Conservation (phyloP, 2,888 invertebrate species). For the Apamea anceps region DNA sequence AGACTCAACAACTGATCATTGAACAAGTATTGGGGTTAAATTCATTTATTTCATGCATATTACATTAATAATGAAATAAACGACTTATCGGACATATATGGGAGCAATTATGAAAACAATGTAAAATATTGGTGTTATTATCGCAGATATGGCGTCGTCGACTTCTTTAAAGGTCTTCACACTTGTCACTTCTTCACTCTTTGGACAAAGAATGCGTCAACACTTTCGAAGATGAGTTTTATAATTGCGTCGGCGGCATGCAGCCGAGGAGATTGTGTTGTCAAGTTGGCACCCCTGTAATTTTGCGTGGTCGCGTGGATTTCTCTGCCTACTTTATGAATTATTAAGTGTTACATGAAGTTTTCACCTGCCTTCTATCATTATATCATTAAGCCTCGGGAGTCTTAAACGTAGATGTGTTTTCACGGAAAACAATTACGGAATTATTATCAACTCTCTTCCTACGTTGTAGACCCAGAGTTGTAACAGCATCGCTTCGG, state of each 20-base stretch:
- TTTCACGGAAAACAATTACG: conserved; percentile 74
- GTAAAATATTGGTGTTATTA: conserved; percentile 43
- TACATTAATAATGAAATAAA: conserved; percentile 39
- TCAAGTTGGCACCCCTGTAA: conserved; percentile 71
- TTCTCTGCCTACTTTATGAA: conserved; percentile 70
- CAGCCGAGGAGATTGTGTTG: conserved; percentile 70
- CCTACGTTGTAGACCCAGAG: conserved; percentile 12
- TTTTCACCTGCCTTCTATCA: conserved; percentile 71
- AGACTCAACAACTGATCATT: conserved; percentile 6
- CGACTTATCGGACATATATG: conserved; percentile 33
- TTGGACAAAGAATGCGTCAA: conserved; percentile 56
- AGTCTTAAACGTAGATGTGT: conserved; percentile 63
- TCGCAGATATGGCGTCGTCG: conserved; percentile 28
- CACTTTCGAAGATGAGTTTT: conserved; percentile 68
- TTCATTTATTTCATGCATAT: conserved; percentile 35
- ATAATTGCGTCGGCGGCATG: conserved; percentile 66
- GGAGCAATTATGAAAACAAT: conserved; percentile 35
- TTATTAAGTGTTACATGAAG: conserved; percentile 74
- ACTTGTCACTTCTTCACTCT: conserved; percentile 54
- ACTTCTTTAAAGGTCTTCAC: conserved; percentile 38
- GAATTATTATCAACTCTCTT: conserved; percentile 63
- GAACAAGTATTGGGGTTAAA: conserved; percentile 28
- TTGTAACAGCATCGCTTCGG: conserved; percentile 48
- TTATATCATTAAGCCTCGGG: conserved; percentile 73
- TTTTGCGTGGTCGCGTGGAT: conserved; percentile 68